phyloP scores from a whole-genome alignment of 2,797 vertebrate genomes.

The Myotis vivesi region DNA sequence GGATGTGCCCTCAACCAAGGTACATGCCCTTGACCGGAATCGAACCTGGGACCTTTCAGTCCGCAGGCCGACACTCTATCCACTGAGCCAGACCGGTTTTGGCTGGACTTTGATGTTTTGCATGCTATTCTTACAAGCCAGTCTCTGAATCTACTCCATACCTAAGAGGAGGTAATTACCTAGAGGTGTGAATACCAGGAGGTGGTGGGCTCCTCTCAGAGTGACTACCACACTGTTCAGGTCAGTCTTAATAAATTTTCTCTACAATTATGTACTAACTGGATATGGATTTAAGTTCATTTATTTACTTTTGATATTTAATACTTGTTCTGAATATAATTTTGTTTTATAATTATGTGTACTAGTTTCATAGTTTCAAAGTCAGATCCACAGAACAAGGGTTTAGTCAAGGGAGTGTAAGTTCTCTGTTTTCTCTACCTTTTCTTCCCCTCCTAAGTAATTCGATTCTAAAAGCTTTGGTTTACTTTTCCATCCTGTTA shows the following conservation, averaged over 20 bases:
- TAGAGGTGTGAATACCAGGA: background rate
- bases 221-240: background rate
- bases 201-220: background rate
- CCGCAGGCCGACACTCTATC: no score
- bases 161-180: background rate
- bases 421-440: background rate
- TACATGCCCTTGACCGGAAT: no score
- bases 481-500: background rate
- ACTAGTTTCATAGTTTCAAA: background rate
- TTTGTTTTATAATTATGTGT: background rate
- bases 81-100: no score
- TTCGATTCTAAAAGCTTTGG: background rate
- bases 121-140: background rate
- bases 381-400: background rate
- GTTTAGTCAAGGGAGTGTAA: background rate
- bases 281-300: background rate
- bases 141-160: background rate
- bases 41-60: no score
- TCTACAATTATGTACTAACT: background rate
- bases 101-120: background rate
- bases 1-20: no score
- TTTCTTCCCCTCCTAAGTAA: background rate
- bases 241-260: background rate
- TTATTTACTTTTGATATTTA: conserved; percentile 26
- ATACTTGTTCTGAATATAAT: background rate